Evolutionary conservation across 2,888 invertebrate genomes (phyloP).

Genomic region (Sminthurides aquaticus): DNA sequence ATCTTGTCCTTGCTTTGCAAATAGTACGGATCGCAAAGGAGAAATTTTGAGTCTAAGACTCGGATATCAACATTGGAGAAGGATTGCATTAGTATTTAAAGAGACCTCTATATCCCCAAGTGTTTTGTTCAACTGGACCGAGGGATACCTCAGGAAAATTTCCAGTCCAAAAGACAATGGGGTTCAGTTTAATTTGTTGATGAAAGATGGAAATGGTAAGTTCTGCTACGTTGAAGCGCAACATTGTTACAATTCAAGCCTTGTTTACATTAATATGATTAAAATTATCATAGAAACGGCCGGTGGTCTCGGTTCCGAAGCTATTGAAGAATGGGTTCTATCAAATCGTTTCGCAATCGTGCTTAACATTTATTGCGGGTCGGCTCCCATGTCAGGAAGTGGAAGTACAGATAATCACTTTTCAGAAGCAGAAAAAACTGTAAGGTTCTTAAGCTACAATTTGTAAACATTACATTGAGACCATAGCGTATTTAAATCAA

Average conservation of each 20-base stretch:
- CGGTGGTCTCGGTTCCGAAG: neutral
- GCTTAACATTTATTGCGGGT: conserved; percentile 32
- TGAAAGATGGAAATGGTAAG: conserved; percentile 43
- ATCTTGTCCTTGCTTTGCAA: too few species aligned
- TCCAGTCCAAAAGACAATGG: conserved; percentile 19
- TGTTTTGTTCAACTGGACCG: conserved; percentile 32
- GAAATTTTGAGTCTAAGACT: conserved; percentile 38
- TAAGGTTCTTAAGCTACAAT: too few species aligned
- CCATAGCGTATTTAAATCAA: too few species aligned
- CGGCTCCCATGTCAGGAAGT: neutral
- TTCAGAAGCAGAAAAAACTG: neutral
- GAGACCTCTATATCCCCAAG: conserved; percentile 33
- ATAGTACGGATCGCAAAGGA: conserved; percentile 36
- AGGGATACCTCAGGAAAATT: conserved; percentile 20
- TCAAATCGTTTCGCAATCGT: conserved; percentile 34
- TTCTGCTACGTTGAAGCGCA: too few species aligned
- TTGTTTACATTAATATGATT: too few species aligned
- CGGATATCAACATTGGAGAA: conserved; percentile 39
- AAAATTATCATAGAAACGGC: too few species aligned
- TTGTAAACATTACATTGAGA: too few species aligned
- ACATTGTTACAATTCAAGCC: too few species aligned
- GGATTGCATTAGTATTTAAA: conserved; percentile 37
- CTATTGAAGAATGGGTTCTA: conserved; percentile 29
- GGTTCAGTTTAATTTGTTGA: conserved; percentile 30
- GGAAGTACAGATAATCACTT: neutral